Evolutionary conservation across 2,888 invertebrate species (phyloP).

Genomic region (Erynnis tages): DNA sequence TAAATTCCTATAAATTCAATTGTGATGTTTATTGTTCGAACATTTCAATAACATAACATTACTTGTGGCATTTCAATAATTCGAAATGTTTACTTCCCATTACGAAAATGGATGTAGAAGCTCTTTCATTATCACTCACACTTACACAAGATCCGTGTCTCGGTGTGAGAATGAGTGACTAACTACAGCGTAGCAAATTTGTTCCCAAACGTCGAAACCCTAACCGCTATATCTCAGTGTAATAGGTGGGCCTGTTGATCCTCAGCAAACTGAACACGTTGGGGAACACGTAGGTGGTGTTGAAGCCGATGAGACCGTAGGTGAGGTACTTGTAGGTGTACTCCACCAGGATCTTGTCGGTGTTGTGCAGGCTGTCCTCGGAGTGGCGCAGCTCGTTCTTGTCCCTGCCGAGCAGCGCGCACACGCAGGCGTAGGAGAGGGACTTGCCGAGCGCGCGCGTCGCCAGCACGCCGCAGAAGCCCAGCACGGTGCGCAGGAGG

Average conservation of each 20-base stretch:
- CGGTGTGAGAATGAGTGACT: too few species aligned
- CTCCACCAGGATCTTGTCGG: slow-evolving; percentile 89
- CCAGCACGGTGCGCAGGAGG: slow-evolving; percentile 87
- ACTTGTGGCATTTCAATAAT: too few species aligned
- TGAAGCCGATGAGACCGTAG: slow-evolving; percentile 90
- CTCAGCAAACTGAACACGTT: slow-evolving; percentile 87
- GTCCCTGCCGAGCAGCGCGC: slow-evolving; percentile 85
- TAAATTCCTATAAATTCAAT: too few species aligned
- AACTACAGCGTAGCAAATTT: too few species aligned
- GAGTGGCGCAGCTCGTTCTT: slow-evolving; percentile 84
- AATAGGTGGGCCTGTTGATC: slow-evolving; percentile 91
- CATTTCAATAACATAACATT: too few species aligned
- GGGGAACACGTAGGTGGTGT: slow-evolving; percentile 89
- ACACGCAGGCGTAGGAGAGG: slow-evolving; percentile 85
- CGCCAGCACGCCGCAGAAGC: slow-evolving; percentile 87
- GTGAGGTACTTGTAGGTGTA: slow-evolving; percentile 91
- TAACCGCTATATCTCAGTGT: slow-evolving; percentile 89
- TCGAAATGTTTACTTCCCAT: too few species aligned
- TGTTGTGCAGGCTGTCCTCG: slow-evolving; percentile 84
- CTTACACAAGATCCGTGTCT: too few species aligned
- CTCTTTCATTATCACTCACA: too few species aligned
- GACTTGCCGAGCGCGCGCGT: slow-evolving; percentile 86
- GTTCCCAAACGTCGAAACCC: too few species aligned
- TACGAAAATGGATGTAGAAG: too few species aligned
- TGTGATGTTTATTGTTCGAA: too few species aligned